These are phyloP conservation scores for Sebastes minor DNA, from an alignment of 2,797 vertebrate species.

Conservation along the genomic window DNA sequence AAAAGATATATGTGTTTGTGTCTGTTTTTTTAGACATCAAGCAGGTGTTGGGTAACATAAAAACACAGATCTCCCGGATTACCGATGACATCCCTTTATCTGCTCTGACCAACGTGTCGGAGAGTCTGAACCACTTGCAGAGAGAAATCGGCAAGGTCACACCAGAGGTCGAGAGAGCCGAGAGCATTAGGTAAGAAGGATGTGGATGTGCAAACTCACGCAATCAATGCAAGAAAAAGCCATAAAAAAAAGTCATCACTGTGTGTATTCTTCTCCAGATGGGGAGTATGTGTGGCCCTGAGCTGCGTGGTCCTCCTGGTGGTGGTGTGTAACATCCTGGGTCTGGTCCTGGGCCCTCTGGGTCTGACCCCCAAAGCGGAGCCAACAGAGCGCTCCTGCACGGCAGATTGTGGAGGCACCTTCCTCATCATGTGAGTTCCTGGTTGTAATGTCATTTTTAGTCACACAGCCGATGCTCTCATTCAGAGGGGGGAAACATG, in stretches of 20 bases:
- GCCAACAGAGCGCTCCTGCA: slow-evolving; percentile 80
- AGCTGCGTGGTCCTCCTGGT: slow-evolving; percentile 86
- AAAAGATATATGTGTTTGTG: not conserved
- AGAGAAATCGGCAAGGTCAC: rapidly evolving
- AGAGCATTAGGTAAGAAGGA: slow-evolving; percentile 61
- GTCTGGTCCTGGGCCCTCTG: slow-evolving; percentile 83
- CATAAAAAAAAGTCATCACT: not conserved
- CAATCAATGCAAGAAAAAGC: not conserved
- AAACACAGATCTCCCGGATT: slow-evolving; percentile 60
- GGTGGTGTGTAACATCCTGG: slow-evolving; percentile 83
- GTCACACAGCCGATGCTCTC: not conserved
- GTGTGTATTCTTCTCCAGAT: slow-evolving; percentile 65
- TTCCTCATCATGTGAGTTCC: slow-evolving; percentile 90
- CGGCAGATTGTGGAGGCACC: slow-evolving; percentile 82
- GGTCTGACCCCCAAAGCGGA: slow-evolving; percentile 73
- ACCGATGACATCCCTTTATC: slow-evolving; percentile 35
- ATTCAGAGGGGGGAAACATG: not conserved
- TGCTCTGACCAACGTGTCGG: not conserved
- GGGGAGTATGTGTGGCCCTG: slow-evolving; percentile 69
- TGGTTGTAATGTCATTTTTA: not conserved
- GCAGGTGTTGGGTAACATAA: slow-evolving; percentile 58
- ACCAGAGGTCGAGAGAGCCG: not conserved
- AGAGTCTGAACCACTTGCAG: not conserved
- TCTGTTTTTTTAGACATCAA: slow-evolving; percentile 70
- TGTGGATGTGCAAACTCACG: not conserved